phyloP scores from a whole-genome alignment of 2,888 invertebrate genomes.

The Xylota sylvarum region DNA sequence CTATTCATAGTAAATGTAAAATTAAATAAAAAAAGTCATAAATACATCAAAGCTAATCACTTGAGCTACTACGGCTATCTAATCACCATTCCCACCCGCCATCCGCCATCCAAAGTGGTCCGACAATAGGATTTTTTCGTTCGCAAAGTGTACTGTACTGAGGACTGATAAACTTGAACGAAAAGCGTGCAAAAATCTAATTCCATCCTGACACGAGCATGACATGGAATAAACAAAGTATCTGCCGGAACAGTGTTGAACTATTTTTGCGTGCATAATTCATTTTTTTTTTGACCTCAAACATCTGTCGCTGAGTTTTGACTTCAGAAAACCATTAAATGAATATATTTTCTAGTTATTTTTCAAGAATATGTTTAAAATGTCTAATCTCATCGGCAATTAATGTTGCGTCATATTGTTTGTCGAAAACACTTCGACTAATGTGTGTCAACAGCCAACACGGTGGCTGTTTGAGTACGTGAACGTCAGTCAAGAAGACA shows the following conservation, averaged over 20 bases:
- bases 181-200: constrained; percentile 1
- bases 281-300: neutral
- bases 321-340: neutral
- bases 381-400: constrained; percentile 8
- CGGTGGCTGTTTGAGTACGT: neutral
- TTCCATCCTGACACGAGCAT: constrained; percentile 4
- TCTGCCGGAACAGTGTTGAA: constrained; percentile 1
- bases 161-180: neutral
- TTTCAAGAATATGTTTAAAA: constrained; percentile 1
- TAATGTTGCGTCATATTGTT: constrained; percentile 46
- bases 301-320: neutral
- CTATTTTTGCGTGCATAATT: constrained; percentile 1
- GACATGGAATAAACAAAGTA: neutral
- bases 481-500: constrained; percentile 26
- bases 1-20: neutral
- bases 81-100: neutral
- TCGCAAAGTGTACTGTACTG: neutral
- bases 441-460: constrained; percentile 32
- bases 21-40: neutral
- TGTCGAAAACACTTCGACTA: constrained; percentile 4
- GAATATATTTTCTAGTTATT: neutral
- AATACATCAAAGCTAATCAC: neutral
- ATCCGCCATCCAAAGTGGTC: neutral
- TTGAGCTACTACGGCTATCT: neutral
- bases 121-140: neutral